Percentiles rank a stretch among this genome's conserved stretches.
These are phyloP conservation scores for Drosophila flavopinicola DNA, from an alignment of 2,888 invertebrate species.

Conservation along the genomic window DNA sequence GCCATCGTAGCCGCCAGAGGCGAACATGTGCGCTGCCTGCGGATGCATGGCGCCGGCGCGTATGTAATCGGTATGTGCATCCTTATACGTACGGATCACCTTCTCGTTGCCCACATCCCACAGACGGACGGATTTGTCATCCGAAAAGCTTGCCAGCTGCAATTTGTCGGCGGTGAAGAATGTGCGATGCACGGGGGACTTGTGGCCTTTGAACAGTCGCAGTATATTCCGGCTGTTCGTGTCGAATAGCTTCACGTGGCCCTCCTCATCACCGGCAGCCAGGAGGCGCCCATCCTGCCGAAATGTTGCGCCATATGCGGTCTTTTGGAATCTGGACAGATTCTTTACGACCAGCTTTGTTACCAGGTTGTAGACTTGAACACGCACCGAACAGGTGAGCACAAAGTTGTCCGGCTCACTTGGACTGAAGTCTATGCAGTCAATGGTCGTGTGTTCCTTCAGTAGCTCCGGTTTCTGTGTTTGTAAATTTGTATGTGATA, in stretches of 20 bases:
- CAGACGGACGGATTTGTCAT: conserved; percentile 93
- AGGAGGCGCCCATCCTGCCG: conserved; percentile 92
- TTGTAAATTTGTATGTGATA: conserved; percentile 21
- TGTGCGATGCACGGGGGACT: conserved; percentile 91
- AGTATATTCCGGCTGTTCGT: conserved; percentile 92
- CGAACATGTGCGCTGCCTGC: conserved; percentile 89
- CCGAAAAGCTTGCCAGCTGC: conserved; percentile 94
- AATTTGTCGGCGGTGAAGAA: conserved; percentile 92
- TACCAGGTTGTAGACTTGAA: conserved; percentile 94
- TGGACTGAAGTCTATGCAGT: conserved; percentile 95
- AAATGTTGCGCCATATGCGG: conserved; percentile 93
- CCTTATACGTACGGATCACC: conserved; percentile 87
- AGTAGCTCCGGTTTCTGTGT: conserved; percentile 91
- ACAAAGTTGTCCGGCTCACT: conserved; percentile 95
- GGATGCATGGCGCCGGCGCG: conserved; percentile 93
- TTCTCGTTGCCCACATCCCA: conserved; percentile 96
- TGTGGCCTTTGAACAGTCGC: conserved; percentile 93
- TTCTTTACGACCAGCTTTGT: conserved; percentile 93
- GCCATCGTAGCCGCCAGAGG: conserved; percentile 96
- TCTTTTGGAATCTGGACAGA: conserved; percentile 92
- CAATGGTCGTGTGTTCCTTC: conserved; percentile 96
- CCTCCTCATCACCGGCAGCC: conserved; percentile 96
- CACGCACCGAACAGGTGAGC: conserved; percentile 95
- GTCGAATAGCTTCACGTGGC: conserved; percentile 94
- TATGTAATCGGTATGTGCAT: conserved; percentile 91